Percentiles rank a stretch among this genome's conserved stretches.
Evolutionary conservation across 2,797 vertebrate genomes (phyloP).

Genomic region (Neosalanx taihuensis): DNA sequence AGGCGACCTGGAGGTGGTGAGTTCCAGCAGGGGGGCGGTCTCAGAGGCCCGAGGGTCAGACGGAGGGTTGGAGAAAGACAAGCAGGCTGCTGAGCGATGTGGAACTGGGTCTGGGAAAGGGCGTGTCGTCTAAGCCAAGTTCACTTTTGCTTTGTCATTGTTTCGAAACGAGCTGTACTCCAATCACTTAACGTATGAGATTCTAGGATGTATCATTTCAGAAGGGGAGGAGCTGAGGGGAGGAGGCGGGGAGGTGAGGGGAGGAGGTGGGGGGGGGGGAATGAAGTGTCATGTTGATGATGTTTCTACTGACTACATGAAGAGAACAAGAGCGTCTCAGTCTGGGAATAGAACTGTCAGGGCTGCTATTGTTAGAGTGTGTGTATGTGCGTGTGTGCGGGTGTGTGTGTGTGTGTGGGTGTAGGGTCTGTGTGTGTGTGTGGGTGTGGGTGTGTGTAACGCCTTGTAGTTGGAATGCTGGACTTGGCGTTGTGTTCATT

Average conservation of each 20-base stretch:
- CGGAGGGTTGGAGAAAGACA: too few relatives aligned
- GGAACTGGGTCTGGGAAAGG: too few relatives aligned
- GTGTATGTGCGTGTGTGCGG: not conserved
- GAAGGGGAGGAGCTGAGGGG: too few relatives aligned
- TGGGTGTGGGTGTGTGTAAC: not conserved
- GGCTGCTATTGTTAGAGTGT: constrained; percentile 31
- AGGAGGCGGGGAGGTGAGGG: too few relatives aligned
- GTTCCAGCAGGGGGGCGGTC: constrained; percentile 52
- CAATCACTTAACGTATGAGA: too few relatives aligned
- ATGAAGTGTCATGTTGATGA: constrained; percentile 29
- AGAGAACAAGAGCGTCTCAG: not conserved
- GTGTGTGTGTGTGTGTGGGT: not conserved
- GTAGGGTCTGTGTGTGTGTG: too few relatives aligned
- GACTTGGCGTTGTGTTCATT: not conserved
- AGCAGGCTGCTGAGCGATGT: too few relatives aligned
- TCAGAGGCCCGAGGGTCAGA: not conserved
- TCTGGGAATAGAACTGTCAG: constrained; percentile 51
- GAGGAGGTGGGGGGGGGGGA: too few relatives aligned
- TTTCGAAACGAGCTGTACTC: too few relatives aligned
- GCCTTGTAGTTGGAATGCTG: not conserved
- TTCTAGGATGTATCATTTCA: too few relatives aligned
- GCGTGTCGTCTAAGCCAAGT: too few relatives aligned
- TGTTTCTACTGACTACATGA: constrained; percentile 24
- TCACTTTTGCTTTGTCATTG: too few relatives aligned
- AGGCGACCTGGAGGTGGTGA: constrained; percentile 90